Base-by-base conservation (phyloP, 2,113 vertebrate species). In the Chauna torquata region DNA sequence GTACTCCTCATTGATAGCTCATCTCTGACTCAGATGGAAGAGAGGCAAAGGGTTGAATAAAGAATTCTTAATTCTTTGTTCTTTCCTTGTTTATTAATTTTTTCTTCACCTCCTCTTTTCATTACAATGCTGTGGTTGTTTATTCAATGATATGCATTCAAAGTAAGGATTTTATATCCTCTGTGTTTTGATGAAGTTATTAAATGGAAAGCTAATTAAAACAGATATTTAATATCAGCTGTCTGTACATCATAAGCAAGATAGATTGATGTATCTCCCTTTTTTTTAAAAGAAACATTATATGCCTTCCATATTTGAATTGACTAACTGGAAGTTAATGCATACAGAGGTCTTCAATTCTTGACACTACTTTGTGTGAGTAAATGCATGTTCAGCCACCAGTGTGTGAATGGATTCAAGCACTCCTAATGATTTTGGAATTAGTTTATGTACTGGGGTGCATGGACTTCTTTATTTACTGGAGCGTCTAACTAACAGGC, bases 371-470 rank as follows among this genome's bases (percentile, higher is more conserved):
- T 71, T 88, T 94, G 47, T 61, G 79, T 91, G 34, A 89, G 75
- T 86, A 71, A 91, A 94, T 3, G 7, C 19, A 22, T 8, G 34
- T 72, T 95, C 62, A 90, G 40, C 68, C 90, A 95, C 58, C 15
- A 34, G 36, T 47, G 4, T 69, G 64, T 47, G 88, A 94, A 88
- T 42, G 13, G 36, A 75, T 71, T 87, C 69, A 74, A 90, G 44
- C 30, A 17, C 58, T 89, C 50, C 50, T 96, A 96, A 96, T 82
- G 90, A 83, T 84, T 91, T 76, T 81, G 42, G 54, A 90, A 90
- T 88, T 92, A 78, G 87, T 92, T 92, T 77, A 70, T 83, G 49
- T 70, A 84, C 52, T 47, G 47, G 47, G 81, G 61, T 90, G 77
- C 45, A 25, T 10, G 58, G 38, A 54, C 82, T 86, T 84, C 55